Evolutionary conservation across 1,140 invertebrate genomes (phyloP).

Genomic region (Nephila pilipes): DNA sequence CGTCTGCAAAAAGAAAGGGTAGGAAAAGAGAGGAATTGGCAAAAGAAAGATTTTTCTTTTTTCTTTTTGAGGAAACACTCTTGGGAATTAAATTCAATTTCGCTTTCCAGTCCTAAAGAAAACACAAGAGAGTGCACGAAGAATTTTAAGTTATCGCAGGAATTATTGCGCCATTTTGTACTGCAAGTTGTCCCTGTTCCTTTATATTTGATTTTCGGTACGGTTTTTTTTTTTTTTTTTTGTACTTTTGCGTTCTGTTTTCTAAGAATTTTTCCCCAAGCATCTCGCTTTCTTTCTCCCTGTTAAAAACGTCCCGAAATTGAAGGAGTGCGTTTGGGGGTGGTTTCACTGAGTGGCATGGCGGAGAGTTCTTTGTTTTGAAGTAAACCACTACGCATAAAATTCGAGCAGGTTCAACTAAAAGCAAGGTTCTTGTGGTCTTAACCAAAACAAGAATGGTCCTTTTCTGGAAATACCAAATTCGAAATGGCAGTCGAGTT

Average conservation of each 20-base stretch:
- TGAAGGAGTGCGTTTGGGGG: neutral
- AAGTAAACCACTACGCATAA: neutral
- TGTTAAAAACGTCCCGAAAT: neutral
- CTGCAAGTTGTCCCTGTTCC: neutral
- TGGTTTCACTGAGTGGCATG: neutral
- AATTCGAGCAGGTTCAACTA: neutral
- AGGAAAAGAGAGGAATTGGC: neutral
- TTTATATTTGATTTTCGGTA: neutral
- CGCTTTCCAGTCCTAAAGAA: slow-evolving; percentile 21
- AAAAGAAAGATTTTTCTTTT: neutral
- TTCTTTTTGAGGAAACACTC: neutral
- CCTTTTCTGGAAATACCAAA: too few relatives aligned
- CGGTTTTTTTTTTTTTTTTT: neutral
- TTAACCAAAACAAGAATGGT: too few relatives aligned
- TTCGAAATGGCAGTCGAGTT: too few relatives aligned
- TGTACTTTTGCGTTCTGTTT: neutral
- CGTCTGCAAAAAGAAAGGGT: neutral
- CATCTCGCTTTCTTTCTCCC: neutral
- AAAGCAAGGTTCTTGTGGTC: too few relatives aligned
- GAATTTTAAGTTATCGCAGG: slow-evolving; percentile 58
- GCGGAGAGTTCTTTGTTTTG: neutral
- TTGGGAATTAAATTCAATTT: slow-evolving; percentile 66
- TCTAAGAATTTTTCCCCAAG: neutral
- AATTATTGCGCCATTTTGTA: slow-evolving; percentile 59
- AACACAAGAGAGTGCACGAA: slow-evolving; percentile 3